Base-by-base conservation (phyloP, 2,888 invertebrate genomes). In the Caenorhabditis uteleia region DNA sequence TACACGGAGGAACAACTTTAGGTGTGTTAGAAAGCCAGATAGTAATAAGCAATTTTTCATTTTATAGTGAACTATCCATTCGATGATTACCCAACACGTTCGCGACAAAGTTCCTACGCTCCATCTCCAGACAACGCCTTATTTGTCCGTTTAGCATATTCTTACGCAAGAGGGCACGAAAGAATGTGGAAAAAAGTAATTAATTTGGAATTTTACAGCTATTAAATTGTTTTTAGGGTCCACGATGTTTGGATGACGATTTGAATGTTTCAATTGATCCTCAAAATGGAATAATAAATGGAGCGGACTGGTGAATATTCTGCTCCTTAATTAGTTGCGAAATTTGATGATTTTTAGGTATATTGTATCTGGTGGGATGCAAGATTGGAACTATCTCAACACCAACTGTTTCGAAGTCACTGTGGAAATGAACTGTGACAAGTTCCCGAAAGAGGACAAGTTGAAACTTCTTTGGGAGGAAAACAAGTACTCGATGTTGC, bases 311-410 rank as follows among this genome's bases (percentile, higher is more conserved):
- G 97, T 97, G 27, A 39, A 50, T 10, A 3, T n/a, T n/a, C n/a
- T n/a, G n/a, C n/a, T n/a, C n/a, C n/a, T n/a, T n/a, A n/a, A n/a
- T n/a, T n/a, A n/a, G n/a, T 23, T 54, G 14, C 1, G 7, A 3
- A 38, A 26, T 27, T 45, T 7, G n/a, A 18, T n/a, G 12, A 23
- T 21, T 42, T 53, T 18, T 40, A 69, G 69, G 69, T 82, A 78
- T 51, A 71, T 77, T 36, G 72, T 83, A 4, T 65, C 89, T 3
- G 95, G 97, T 0, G 97, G 97, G 7, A 97, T 98, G 97, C 97
- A 97, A 85, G 98, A 98, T 85, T 98, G 93, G 90, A 97, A 94
- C 85, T 98, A 98, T 84, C 83, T 94, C 0, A 88, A 90, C 77
- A 91, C 93, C 1, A 92, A 91, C 76, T 93, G 92, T 80, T 91